A percentile compares a stretch with the other conserved stretches of the same genome.
Evolutionary conservation across 2,113 vertebrate species (phyloP).

Genomic region (Naja naja): DNA sequence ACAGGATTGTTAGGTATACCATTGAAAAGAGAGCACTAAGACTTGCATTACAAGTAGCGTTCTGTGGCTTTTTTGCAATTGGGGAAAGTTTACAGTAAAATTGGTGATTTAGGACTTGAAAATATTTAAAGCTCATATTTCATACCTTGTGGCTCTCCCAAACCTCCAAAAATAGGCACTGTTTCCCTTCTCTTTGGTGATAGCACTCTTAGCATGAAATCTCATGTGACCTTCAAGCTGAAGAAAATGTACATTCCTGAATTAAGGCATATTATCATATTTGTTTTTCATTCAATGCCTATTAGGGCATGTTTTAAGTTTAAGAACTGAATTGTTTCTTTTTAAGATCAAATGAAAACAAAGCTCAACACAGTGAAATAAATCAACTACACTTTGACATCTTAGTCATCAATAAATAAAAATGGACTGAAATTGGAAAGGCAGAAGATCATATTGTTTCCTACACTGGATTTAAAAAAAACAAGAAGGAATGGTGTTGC

Average conservation of each 20-base stretch:
- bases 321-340: neutral
- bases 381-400: neutral
- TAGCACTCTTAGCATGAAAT: neutral
- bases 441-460: neutral
- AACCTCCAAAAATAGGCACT: neutral
- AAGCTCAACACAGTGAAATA: neutral
- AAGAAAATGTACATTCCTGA: neutral
- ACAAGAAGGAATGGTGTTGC: neutral
- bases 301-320: neutral
- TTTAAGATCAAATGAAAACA: neutral
- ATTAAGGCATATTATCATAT: neutral
- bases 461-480: neutral
- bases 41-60: neutral
- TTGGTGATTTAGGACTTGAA: neutral
- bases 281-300: neutral
- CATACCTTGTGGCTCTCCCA: neutral
- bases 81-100: neutral
- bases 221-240: neutral
- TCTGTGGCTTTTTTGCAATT: neutral
- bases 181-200: neutral
- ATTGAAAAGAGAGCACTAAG: neutral
- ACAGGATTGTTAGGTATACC: neutral
- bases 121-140: neutral
- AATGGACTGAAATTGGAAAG: neutral
- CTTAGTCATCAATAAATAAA: neutral